A percentile compares a stretch with the other conserved stretches of the same genome.
These are phyloP conservation scores for Cotesia congregata DNA, from an alignment of 2,888 invertebrate genomes.

Conservation along the genomic window DNA sequence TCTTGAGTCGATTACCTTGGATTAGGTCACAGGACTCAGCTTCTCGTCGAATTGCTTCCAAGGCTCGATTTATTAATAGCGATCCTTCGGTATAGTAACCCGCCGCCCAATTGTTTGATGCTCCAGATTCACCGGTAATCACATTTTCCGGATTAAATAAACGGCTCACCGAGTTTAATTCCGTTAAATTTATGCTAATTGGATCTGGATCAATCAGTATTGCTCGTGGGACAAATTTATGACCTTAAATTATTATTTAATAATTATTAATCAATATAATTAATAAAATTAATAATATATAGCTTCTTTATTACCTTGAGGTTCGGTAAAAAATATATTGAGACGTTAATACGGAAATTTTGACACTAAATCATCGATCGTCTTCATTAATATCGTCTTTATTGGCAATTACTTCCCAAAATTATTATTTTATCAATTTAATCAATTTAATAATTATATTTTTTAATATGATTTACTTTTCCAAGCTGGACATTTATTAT, in stretches of 20 bases:
- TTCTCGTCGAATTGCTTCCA: conserved; percentile 57
- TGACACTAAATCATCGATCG: too few species aligned
- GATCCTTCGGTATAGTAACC: conserved; percentile 94
- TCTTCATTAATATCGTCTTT: too few species aligned
- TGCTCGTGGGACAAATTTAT: conserved; percentile 76
- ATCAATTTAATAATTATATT: conserved; percentile 5
- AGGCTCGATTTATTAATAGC: conserved; percentile 84
- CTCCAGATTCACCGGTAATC: conserved; percentile 70
- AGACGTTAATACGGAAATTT: too few species aligned
- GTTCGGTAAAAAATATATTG: too few species aligned
- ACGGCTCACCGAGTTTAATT: conserved; percentile 74
- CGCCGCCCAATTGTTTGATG: conserved; percentile 73
- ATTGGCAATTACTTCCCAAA: too few species aligned
- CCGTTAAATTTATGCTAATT: conserved; percentile 75
- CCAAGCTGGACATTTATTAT: conserved; percentile 87
- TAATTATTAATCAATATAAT: not conserved
- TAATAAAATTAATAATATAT: not conserved
- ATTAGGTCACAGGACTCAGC: conserved; percentile 15
- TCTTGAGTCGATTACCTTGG: conserved; percentile 4
- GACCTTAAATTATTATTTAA: conserved; percentile 62
- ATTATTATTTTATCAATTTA: not conserved
- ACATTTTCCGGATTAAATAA: conserved; percentile 77
- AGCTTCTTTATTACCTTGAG: too few species aligned
- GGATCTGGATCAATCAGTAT: conserved; percentile 77
- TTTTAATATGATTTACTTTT: conserved; percentile 74